Evolutionary conservation across 2,113 vertebrate genomes (phyloP), one percentile per base, ranked within the genome.

Genomic region (Salminus brasiliensis): DNA sequence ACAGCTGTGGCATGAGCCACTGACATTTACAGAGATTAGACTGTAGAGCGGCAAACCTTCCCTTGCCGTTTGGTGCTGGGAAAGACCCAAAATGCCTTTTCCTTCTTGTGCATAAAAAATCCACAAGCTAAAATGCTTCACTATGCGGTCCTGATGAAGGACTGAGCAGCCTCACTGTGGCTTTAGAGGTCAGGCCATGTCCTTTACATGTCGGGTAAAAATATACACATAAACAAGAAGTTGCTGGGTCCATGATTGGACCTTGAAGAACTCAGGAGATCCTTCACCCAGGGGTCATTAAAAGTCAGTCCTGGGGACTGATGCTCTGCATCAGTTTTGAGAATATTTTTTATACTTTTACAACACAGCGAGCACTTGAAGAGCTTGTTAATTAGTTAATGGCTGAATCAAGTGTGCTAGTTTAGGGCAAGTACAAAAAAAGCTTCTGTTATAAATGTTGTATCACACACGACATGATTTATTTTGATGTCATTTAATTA

Each of bases 21-120:
- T 83, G 78, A 81, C 84, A 81, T 81, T 83, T 80, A 41, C 63
- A 23, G 60, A 74, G 59, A 75, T 45, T 45, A 80, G 74, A 65
- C 29, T 60, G 49, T 52, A 72, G 66, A 45, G 70, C 57, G 59
- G 36, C n/a, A 36, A 68, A 62, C 36, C 70, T 43, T 32, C 34
- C 32, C 43, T 66, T 21, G 25, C 66, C 36, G 57, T 65, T 71
- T 55, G 57, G 52, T 27, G 59, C 29, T 25, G 10, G 32, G 4
- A 18, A 55, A 72, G 0, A 27, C 29, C 55, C 53, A 69, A 32
- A 74, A 67, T 45, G 47, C 25, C 32, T 65, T 72, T 60, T 53
- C 29, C 60, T 57, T 77, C 60, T 81, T 74, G 23, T 66, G 57
- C 57, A 70, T 72, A 71, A 75, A 71, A 75, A 74, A 74, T 49